phyloP scores from a whole-genome alignment of 1,140 invertebrate genomes.

The Drosophila truncata region DNA sequence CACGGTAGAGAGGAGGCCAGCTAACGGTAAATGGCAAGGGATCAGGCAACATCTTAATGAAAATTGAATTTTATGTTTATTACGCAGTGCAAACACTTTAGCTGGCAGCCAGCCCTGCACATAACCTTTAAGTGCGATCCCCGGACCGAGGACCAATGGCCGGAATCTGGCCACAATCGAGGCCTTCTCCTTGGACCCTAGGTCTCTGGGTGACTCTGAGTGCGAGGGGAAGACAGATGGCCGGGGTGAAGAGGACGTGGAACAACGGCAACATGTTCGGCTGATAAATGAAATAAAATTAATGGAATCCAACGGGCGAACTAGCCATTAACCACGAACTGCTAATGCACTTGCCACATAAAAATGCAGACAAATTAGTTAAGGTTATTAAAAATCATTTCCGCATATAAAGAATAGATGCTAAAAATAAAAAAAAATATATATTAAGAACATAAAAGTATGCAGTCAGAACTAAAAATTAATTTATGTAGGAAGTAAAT shows the following conservation, averaged over 20 bases:
- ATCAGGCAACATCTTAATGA: conserved; percentile 80
- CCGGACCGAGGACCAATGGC: background rate
- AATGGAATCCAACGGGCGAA: conserved; percentile 53
- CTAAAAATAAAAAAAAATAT: background rate
- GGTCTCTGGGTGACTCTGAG: conserved; percentile 6
- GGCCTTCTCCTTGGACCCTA: conserved; percentile 14
- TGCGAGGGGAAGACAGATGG: conserved; percentile 10
- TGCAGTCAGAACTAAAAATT: background rate
- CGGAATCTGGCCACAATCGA: conserved; percentile 34
- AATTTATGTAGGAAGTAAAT: background rate
- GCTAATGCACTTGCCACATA: conserved; percentile 35
- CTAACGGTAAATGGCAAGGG: conserved; percentile 74
- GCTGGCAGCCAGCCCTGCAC: conserved; percentile 47
- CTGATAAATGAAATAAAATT: conserved; percentile 77
- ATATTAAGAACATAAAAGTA: background rate
- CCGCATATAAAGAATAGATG: background rate
- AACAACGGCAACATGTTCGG: conserved; percentile 71
- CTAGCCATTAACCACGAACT: conserved; percentile 1
- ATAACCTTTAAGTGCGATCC: conserved; percentile 63
- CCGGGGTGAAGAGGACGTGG: conserved; percentile 29
- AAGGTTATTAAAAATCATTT: background rate
- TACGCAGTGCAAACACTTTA: conserved; percentile 67
- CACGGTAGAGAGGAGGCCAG: conserved; percentile 17
- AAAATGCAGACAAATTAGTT: conserved; percentile 3
- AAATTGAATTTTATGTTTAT: conserved; percentile 83